These are phyloP conservation scores for Trochalopteron elliotii DNA, from an alignment of 2,113 vertebrate species.

Conservation along the genomic window DNA sequence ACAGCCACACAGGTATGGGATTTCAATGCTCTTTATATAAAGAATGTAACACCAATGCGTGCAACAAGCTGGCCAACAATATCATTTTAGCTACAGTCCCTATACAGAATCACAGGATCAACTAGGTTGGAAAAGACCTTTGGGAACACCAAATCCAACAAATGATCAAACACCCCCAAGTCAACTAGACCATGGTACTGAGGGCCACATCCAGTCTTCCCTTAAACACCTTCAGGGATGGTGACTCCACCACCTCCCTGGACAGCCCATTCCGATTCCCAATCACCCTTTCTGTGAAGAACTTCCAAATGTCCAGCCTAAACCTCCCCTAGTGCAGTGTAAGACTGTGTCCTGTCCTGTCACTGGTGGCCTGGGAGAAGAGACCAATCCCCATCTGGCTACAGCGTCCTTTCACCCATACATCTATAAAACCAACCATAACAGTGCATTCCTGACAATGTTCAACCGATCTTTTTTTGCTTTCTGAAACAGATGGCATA, in stretches of 20 bases:
- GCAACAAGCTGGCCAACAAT: background rate
- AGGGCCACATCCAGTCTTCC: background rate
- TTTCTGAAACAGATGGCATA: background rate
- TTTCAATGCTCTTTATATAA: background rate
- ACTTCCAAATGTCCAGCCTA: background rate
- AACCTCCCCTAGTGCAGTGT: fast-evolving
- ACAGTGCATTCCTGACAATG: background rate
- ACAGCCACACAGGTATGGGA: fast-evolving
- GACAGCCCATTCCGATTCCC: background rate
- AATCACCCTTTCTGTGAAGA: background rate
- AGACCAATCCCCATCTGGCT: background rate
- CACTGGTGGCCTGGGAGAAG: background rate
- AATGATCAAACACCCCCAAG: background rate
- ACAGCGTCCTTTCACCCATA: background rate
- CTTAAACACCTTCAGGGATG: background rate
- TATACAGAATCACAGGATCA: background rate
- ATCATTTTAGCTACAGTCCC: background rate
- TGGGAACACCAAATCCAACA: background rate
- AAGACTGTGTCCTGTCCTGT: background rate
- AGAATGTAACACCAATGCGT: background rate
- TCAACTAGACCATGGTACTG: background rate
- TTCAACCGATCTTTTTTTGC: background rate
- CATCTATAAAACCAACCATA: background rate
- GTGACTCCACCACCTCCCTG: background rate
- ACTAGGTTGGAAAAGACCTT: background rate